phyloP scores from a whole-genome alignment of 2,888 invertebrate genomes.

The Mimas tiliae region DNA sequence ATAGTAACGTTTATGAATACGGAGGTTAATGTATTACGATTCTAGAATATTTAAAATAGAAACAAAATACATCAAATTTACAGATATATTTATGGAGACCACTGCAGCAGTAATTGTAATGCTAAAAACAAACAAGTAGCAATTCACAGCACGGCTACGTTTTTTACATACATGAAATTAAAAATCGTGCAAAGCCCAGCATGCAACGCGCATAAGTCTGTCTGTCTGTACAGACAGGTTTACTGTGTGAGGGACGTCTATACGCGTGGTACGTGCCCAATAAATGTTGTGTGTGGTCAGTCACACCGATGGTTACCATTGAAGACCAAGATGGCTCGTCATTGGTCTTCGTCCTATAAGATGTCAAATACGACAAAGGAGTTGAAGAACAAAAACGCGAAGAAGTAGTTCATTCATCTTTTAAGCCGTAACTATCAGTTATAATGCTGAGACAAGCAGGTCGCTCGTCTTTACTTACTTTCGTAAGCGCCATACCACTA shows the following conservation, averaged over 20 bases:
- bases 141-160: background rate
- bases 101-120: background rate
- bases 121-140: background rate
- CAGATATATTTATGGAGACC: background rate
- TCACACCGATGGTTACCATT: slow-evolving; percentile 25
- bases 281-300: slow-evolving; percentile 28
- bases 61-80: background rate
- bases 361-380: background rate
- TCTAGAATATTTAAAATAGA: background rate
- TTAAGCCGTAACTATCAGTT: too few species aligned
- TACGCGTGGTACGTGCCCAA: slow-evolving; percentile 28
- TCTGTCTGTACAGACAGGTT: slow-evolving; percentile 26
- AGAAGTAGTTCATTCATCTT: background rate
- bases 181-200: slow-evolving; percentile 15
- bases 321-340: background rate
- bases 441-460: too few species aligned
- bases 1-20: too few species aligned
- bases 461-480: too few species aligned
- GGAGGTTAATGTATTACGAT: background rate
- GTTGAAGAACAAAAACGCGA: too few species aligned
- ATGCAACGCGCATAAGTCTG: slow-evolving; percentile 25
- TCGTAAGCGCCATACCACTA: too few species aligned
- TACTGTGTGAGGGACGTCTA: slow-evolving; percentile 30
- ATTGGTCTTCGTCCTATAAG: background rate
- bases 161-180: slow-evolving; percentile 13